A percentile compares a stretch with the other conserved stretches of the same genome.
Evolutionary conservation across 2,113 vertebrate genomes (phyloP).

Genomic region (Perognathus longimembris): DNA sequence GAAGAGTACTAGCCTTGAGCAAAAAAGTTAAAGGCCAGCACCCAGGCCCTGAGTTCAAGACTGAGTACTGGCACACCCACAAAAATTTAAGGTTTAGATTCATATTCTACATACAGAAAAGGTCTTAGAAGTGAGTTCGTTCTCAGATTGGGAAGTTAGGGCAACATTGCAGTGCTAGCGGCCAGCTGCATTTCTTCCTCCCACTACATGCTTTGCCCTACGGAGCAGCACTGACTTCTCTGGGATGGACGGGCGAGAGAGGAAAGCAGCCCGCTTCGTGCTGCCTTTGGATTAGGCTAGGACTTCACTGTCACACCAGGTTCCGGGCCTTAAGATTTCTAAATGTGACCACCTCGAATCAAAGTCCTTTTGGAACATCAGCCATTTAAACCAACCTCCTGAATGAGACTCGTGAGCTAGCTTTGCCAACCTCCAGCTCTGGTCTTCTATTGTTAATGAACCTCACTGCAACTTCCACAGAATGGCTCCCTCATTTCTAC

Average conservation of each 20-base stretch:
- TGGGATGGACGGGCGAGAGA: background rate
- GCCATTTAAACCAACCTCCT: slow-evolving; percentile 48
- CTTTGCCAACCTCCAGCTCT: slow-evolving; percentile 9
- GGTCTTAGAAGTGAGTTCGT: background rate
- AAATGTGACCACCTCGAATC: slow-evolving; percentile 65
- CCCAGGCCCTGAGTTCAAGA: too few relatives aligned
- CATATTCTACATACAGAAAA: background rate
- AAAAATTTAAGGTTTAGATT: too few relatives aligned
- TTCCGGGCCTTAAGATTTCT: slow-evolving; percentile 24
- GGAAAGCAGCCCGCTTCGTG: background rate
- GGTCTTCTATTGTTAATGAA: slow-evolving; percentile 51
- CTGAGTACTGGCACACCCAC: too few relatives aligned
- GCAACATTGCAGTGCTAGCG: background rate
- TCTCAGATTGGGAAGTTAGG: background rate
- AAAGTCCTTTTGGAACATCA: slow-evolving; percentile 4
- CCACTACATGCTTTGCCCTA: background rate
- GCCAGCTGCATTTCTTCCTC: background rate
- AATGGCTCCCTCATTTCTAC: background rate
- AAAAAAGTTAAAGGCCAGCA: too few relatives aligned
- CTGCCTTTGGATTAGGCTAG: background rate
- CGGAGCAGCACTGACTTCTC: too few relatives aligned
- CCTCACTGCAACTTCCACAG: slow-evolving; percentile 20
- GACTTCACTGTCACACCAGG: background rate
- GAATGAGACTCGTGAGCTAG: slow-evolving; percentile 42
- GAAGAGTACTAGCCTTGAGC: too few relatives aligned